Evolutionary conservation across 2,113 vertebrate genomes (phyloP).

Genomic region (Ptyas mucosa): DNA sequence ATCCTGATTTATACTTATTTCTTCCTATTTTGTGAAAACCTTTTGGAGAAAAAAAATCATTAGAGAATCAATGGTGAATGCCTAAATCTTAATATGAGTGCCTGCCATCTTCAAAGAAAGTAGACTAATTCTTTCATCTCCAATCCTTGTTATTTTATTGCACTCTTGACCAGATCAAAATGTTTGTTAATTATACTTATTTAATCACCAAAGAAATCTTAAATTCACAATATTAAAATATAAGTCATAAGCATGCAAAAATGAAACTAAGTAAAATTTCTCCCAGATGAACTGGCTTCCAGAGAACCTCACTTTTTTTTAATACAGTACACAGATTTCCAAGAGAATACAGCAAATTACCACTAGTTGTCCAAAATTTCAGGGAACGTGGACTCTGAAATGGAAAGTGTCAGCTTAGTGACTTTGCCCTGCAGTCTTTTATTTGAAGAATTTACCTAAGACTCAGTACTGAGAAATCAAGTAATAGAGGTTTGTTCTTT

Average conservation of each 20-base stretch:
- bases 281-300: slow-evolving; percentile 55
- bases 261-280: slow-evolving; percentile 39
- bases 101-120: not conserved
- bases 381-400: slow-evolving; percentile 45
- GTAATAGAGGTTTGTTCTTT: slow-evolving; percentile 41
- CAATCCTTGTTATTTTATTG: slow-evolving; percentile 44
- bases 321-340: slow-evolving; percentile 46
- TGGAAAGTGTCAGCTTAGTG: slow-evolving; percentile 36
- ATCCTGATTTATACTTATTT: not conserved
- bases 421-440: slow-evolving; percentile 35
- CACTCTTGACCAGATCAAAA: slow-evolving; percentile 1
- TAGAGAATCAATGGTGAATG: not conserved
- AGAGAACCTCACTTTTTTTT: slow-evolving; percentile 40
- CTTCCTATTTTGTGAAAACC: not conserved
- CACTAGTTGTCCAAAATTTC: slow-evolving; percentile 37
- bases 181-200: slow-evolving; percentile 52
- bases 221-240: slow-evolving; percentile 53
- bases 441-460: slow-evolving; percentile 50
- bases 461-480: slow-evolving; percentile 21
- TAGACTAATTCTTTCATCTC: slow-evolving; percentile 29
- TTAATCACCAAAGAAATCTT: slow-evolving; percentile 53
- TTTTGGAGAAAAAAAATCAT: not conserved
- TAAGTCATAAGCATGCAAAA: slow-evolving; percentile 52
- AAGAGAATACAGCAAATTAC: slow-evolving; percentile 47
- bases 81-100: not conserved